These are phyloP conservation scores for Coreoperca whiteheadi DNA, from an alignment of 2,113 vertebrate genomes.

Conservation along the genomic window DNA sequence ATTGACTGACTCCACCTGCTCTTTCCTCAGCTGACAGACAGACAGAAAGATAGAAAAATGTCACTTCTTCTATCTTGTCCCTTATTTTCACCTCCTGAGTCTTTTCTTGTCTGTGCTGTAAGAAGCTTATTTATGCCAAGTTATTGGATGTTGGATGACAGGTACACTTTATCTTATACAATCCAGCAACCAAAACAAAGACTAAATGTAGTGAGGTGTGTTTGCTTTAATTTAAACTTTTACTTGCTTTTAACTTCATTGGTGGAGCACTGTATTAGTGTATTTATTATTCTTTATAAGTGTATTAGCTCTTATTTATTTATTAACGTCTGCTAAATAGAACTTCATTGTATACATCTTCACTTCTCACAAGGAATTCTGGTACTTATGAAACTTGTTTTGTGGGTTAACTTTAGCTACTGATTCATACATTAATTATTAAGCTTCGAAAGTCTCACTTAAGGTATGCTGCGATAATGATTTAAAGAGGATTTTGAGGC, in stretches of 20 bases:
- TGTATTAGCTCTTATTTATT: too few species aligned
- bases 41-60: slow-evolving; percentile 42
- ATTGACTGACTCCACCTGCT: slow-evolving; percentile 93
- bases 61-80: not conserved
- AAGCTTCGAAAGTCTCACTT: not conserved
- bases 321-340: not conserved
- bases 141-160: too few species aligned
- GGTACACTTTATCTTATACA: too few species aligned
- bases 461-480: not conserved
- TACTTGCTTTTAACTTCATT: too few species aligned
- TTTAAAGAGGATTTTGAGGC: not conserved
- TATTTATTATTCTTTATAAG: too few species aligned
- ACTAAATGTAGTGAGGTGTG: not conserved
- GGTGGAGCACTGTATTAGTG: not conserved
- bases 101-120: not conserved
- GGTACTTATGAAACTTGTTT: not conserved
- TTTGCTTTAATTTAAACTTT: not conserved
- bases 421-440: too few species aligned
- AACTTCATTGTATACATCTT: not conserved
- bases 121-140: too few species aligned
- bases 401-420: not conserved
- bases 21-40: slow-evolving; percentile 86
- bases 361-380: not conserved
- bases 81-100: not conserved
- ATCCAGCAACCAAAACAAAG: not conserved